Base-by-base conservation (phyloP, 2,888 invertebrate genomes). In the Mythimna pallens region DNA sequence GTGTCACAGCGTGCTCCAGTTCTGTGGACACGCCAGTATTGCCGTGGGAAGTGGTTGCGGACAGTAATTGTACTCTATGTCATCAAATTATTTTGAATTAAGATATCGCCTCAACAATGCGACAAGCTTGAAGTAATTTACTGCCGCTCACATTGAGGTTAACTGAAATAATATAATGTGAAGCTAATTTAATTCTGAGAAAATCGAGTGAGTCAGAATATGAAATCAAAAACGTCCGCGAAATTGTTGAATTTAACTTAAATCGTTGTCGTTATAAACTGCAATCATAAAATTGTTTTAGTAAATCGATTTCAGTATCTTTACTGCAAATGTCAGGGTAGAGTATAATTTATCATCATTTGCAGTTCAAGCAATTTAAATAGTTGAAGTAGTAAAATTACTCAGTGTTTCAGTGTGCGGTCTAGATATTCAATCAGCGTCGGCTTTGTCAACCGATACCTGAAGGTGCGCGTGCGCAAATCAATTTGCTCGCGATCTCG, bases 1-100 rank as follows among this genome's bases (percentile, higher is more conserved):
- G 93, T 94, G 94, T 94, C 93, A 94, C 92, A 88, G 87, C 87
- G 85, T 88, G 94, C 92, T 94, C 94, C 85, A 94, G 91, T 93
- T 94, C 91, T 87, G 90, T 90, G 87, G 88, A 89, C 90, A 90
- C 89, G 86, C 81, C 86, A 87, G 87, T 87, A 89, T 89, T 82
- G 78, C 80, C 94, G 94, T 94, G 94, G 93, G 94, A 94, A 94
- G 93, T 92, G 89, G 90, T 92, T 91, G 91, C 88, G 85, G 86
- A 88, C 90, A 88, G 89, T 91, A 91, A 92, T 92, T 86, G 84
- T 84, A 82, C 76, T 85, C 67, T 62, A 80, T 76, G 83, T 71
- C 85, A 80, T 86, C 80, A 83, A 81, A 83, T 79, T 85, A 78
- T 86, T 85, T 75, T 75, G 78, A 84, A 84, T 85, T 82, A 84